Evolutionary conservation across 2,888 invertebrate species (phyloP), one percentile per base, ranked within the genome.

Genomic region (Idaea dimidiata): DNA sequence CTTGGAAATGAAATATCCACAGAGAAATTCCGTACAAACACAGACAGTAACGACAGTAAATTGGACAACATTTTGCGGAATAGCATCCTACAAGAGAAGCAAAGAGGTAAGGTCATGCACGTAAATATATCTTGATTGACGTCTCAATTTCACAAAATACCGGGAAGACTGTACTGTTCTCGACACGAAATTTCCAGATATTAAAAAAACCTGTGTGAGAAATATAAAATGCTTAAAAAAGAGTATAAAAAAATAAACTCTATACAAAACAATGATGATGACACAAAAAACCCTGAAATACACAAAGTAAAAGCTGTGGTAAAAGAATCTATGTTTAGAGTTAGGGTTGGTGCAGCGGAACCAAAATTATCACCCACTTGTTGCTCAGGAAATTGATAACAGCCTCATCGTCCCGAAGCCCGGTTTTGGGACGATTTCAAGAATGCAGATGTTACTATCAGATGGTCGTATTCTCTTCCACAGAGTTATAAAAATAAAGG

Each of bases 291-390:
- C 54, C 16, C 16, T 16, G 16, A 43, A 43, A 43, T 43, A 43
- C 74, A 74, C 70, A 72, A 71, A 75, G 77, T 78, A 77, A 24
- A 24, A 24, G 24, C 24, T 24, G 24, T 24, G 24, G 24, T 24
- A 24, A 81, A 80, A 83, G 79, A 81, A 73, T 78, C 70, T 71
- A 76, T 74, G 69, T 72, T 73, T 70, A 71, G 72, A 71, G 79
- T 73, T 74, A 81, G 76, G 72, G 77, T 72, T 79, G 84, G 78
- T 86, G 84, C 85, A 87, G 72, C 82, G 84, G 82, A 86, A 85
- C 87, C 88, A 89, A 86, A 91, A 90, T 91, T 91, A 92, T 91
- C 80, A 87, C 73, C 91, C 91, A 92, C 92, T 91, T 91, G 91
- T 92, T 92, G 91, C 91, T 70, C 77, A 78, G 84, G 81, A 88